phyloP scores from a whole-genome alignment of 1,140 invertebrate species.

The Cecropterus lyciades region DNA sequence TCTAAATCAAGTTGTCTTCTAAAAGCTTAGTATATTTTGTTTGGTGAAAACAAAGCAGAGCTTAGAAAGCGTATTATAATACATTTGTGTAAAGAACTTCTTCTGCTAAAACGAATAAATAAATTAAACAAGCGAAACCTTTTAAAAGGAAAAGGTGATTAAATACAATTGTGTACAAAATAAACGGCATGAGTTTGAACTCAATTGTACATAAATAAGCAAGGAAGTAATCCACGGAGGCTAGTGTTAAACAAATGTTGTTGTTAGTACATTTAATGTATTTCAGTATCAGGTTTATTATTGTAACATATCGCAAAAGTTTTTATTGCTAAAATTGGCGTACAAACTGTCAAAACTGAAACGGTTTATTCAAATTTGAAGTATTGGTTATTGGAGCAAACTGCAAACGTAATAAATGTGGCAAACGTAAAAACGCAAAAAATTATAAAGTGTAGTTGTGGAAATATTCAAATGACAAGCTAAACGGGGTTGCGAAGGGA shows the following conservation, averaged over 20 bases:
- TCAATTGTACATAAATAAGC: constrained; percentile 28
- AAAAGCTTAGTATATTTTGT: neutral
- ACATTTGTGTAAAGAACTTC: constrained; percentile 6
- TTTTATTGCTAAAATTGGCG: constrained; percentile 16
- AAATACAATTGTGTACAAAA: constrained; percentile 22
- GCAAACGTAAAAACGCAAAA: neutral
- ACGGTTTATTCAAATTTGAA: constrained; percentile 14
- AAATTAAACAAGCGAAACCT: constrained; percentile 2
- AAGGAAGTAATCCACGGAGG: constrained; percentile 28
- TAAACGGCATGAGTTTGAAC: constrained; percentile 13
- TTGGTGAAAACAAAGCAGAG: neutral
- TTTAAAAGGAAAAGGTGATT: constrained; percentile 19
- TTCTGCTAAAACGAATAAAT: constrained; percentile 6
- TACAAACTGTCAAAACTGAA: constrained; percentile 6
- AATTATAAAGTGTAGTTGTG: constrained; percentile 12
- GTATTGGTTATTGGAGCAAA: constrained; percentile 12
- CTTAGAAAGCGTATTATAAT: constrained; percentile 15
- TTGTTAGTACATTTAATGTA: constrained; percentile 21
- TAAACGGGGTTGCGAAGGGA: constrained; percentile 8
- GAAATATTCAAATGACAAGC: constrained; percentile 32
- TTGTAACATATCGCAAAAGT: constrained; percentile 9
- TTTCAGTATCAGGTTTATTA: constrained; percentile 11
- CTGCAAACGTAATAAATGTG: constrained; percentile 11
- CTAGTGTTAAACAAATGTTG: constrained; percentile 22
- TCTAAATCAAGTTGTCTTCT: neutral